Conservation (phyloP, 2,113 vertebrate genomes). For the Spea multiplicata region DNA sequence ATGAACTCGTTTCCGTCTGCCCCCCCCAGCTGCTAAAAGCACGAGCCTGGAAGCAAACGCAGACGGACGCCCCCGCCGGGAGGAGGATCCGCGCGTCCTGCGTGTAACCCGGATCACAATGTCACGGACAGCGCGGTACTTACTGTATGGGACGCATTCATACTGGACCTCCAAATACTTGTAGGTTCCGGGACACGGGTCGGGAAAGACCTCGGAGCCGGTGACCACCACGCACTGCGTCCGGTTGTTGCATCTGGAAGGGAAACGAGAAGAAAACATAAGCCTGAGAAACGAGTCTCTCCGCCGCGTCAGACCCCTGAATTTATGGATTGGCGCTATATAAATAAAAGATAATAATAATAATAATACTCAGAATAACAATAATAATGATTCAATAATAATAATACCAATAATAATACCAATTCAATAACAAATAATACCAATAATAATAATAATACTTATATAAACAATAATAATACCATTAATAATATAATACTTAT, state of each 20-base stretch:
- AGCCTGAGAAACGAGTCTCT: too few species aligned
- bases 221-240: slow-evolving; percentile 98
- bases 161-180: slow-evolving; percentile 99
- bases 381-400: too few species aligned
- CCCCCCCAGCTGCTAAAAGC: slow-evolving; percentile 75
- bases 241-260: slow-evolving; percentile 95
- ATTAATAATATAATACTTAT: too few species aligned
- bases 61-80: slow-evolving; percentile 73
- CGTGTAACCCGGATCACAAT: slow-evolving; percentile 66
- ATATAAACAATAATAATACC: too few species aligned
- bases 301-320: too few species aligned
- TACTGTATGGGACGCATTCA: slow-evolving; percentile 99
- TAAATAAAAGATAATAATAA: too few species aligned
- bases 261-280: slow-evolving; percentile 43
- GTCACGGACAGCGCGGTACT: slow-evolving; percentile 74
- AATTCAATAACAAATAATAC: too few species aligned
- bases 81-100: slow-evolving; percentile 57
- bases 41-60: slow-evolving; percentile 74
- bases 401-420: too few species aligned
- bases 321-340: too few species aligned
- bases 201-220: slow-evolving; percentile 97
- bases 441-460: too few species aligned
- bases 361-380: too few species aligned
- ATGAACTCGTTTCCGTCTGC: slow-evolving; percentile 74
- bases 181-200: slow-evolving; percentile 97